Conservation (phyloP, 2,888 invertebrate species). For the Chesias legatella region DNA sequence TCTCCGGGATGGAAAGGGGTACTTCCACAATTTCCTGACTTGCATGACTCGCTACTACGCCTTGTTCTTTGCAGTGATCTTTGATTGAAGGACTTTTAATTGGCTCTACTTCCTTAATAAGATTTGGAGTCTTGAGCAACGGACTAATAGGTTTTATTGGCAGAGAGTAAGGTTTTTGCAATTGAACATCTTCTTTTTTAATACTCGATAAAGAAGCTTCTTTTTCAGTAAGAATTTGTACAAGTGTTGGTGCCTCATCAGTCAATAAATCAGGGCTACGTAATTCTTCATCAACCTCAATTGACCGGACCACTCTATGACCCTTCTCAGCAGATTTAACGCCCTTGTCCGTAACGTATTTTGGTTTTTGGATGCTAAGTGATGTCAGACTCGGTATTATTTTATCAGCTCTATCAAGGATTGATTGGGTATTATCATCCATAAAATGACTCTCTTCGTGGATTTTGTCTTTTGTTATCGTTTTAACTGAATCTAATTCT, state of each 20-base stretch:
- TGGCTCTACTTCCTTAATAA: neutral
- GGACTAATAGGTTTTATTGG: constrained; percentile 14
- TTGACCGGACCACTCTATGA: no score
- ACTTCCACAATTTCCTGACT: constrained; percentile 4
- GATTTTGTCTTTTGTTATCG: no score
- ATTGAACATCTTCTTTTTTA: neutral
- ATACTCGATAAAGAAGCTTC: neutral
- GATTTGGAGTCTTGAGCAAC: constrained; percentile 10
- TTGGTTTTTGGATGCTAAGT: constrained; percentile 12
- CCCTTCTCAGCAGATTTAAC: no score
- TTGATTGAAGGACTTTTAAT: no score
- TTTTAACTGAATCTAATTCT: no score
- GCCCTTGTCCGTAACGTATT: constrained; percentile 9
- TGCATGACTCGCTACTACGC: constrained; percentile 1
- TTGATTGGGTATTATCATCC: neutral
- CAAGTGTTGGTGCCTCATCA: constrained; percentile 7
- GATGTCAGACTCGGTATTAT: constrained; percentile 11
- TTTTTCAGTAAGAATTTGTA: neutral
- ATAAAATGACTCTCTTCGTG: constrained; percentile 1
- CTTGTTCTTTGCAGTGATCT: constrained; percentile 1
- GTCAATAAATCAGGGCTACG: constrained; percentile 6
- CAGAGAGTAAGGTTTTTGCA: constrained; percentile 9
- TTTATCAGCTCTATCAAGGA: neutral
- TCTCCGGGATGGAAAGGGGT: constrained; percentile 1
- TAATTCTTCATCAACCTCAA: neutral